Base-by-base conservation (phyloP, 2,888 invertebrate species). In the Pseudococcus viburni region DNA sequence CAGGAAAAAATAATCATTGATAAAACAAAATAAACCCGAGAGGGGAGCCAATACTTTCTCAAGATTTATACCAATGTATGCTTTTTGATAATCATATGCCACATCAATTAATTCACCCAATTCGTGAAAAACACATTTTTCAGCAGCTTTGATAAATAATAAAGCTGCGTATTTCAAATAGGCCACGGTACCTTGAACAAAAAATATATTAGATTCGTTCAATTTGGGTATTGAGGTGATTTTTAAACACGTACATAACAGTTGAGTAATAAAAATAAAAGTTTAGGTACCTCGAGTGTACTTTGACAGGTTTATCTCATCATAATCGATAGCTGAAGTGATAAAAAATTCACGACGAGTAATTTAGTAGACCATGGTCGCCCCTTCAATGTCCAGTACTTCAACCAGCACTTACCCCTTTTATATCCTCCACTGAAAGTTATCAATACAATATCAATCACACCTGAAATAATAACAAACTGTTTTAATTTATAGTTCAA, bases 91-190 rank as follows among this genome's bases (percentile, higher is more conserved):
- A 0, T 12, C 5, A 55, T 55, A 55, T 1, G 12, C 17, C 17
- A 55, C 55, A 17, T 17, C 55, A 15, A 15, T 17, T 55, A 17
- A 1, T 90, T 91, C 89, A 90, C 88, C 22, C 90, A 90, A 89
- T 90, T 90, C 73, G 85, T 84, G 33, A 88, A 83, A 46, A 90
- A 55, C 55, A 55, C 17, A 55, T 17, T 55, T 17, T 55, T 55
- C 55, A 55, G 11, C 17, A 12, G 55, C 17, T 55, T 17, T 1
- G 17, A 55, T 5, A 17, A 55, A 55, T 55, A 55, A 15, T 55
- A 55, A 55, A 17, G 55, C 3, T 55, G 55, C 12, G 17, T 15
- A 55, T 55, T 55, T 55, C 0, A 55, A 15, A 55, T 55, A 15
- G 15, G 15, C 17, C 12, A 17, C 15, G 55, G 55, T 15, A 15